These are phyloP conservation scores for Emydocephalus ijimae DNA, from an alignment of 2,113 vertebrate genomes.

Conservation along the genomic window DNA sequence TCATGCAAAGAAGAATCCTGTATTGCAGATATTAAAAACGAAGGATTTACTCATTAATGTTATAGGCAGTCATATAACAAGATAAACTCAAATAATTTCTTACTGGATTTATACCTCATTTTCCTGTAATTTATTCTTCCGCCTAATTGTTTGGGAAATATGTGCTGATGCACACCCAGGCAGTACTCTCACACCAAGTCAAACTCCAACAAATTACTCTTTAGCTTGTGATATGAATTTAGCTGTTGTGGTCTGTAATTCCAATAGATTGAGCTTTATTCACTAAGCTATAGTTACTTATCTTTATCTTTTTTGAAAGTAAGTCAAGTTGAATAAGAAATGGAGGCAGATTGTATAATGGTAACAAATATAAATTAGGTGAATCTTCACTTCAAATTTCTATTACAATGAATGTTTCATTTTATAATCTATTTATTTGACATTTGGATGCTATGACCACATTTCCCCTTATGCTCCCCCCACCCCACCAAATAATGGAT, in stretches of 20 bases:
- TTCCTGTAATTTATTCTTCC: background rate
- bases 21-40: background rate
- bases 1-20: background rate
- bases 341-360: background rate
- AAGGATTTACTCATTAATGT: background rate
- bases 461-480: background rate
- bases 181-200: background rate
- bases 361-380: background rate
- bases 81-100: background rate
- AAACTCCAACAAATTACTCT: background rate
- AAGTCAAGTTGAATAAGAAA: background rate
- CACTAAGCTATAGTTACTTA: background rate
- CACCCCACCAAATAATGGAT: background rate
- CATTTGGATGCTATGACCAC: background rate
- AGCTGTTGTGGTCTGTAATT: background rate
- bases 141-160: background rate
- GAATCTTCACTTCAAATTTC: background rate
- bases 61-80: background rate
- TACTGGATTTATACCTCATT: background rate
- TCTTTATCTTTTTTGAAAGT: background rate
- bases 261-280: background rate
- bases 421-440: background rate
- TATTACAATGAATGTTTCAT: background rate
- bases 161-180: background rate
- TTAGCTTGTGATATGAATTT: background rate